A percentile compares a stretch with the other conserved stretches of the same genome.
phyloP scores from a whole-genome alignment of 2,113 vertebrate species.

The Cichladusa arquata region DNA sequence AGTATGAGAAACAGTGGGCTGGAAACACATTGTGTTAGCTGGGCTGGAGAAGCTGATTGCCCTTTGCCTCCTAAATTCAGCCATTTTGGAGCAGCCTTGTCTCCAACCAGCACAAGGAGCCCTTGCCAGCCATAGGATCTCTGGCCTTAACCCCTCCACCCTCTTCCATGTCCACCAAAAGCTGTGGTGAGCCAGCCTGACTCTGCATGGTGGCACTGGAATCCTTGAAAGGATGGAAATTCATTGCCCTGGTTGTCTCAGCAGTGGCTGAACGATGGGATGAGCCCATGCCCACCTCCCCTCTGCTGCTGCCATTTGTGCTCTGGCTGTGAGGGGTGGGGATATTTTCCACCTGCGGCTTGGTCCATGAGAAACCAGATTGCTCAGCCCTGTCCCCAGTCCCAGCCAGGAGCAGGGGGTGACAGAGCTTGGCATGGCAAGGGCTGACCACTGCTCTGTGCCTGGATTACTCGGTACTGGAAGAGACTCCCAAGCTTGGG shows the following conservation, averaged over 20 bases:
- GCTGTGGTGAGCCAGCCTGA: neutral
- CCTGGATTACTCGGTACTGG: rapidly evolving
- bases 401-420: neutral
- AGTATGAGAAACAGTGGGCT: neutral
- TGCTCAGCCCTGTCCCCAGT: neutral
- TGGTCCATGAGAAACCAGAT: neutral
- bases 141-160: neutral
- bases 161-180: neutral
- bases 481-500: rapidly evolving
- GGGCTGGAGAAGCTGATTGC: neutral
- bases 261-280: neutral
- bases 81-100: neutral
- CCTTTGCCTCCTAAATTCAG: neutral
- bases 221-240: neutral
- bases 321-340: rapidly evolving
- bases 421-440: neutral
- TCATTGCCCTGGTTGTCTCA: neutral
- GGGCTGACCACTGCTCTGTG: neutral
- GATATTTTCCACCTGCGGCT: neutral
- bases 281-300: neutral
- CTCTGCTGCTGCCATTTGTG: rapidly evolving
- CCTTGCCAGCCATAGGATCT: rapidly evolving
- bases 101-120: rapidly evolving
- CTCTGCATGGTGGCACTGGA: rapidly evolving
- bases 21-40: rapidly evolving